Base-by-base conservation (phyloP, 2,888 invertebrate genomes). In the Pristionchus maxplancki region DNA sequence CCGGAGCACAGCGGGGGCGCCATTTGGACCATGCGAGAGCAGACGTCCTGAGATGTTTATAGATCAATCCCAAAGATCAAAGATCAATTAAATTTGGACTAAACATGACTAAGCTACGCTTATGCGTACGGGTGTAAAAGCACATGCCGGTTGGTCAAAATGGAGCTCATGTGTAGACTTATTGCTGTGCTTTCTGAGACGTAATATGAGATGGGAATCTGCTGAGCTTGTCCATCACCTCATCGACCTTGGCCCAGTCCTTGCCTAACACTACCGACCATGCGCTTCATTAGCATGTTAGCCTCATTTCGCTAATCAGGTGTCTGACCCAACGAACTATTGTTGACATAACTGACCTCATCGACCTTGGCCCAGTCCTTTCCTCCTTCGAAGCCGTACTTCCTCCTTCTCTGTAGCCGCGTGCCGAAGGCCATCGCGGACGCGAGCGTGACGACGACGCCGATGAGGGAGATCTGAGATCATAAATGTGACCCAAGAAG, bases 341-440 rank as follows among this genome's bases (percentile, higher is more conserved):
- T 50, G 1, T 50, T 8, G 13, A 9, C 50, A 17, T 1, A n/a
- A n/a, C 62, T 17, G 5, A 44, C 81, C 81, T 48, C 50, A n/a
- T 37, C 34, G 17, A 13, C 50, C 5, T 15, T 50, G 5, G 48
- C 50, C 50, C 82, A 31, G 28, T 34, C 28, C 48, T 9, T 5
- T n/a, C n/a, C 74, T 37, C 40, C 40, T 8, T 82, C 50, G 24
- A 50, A 17, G 5, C 8, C 50, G 50, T 82, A 82, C 31, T 82
- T 50, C 15, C 48, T 6, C 20, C 50, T 4, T 20, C 31, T 50
- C 82, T 82, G 50, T 15, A 82, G 50, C 15, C 50, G 34, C 28
- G 48, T 82, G 17, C 82, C 82, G 48, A 50, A 82, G 15, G 82
- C 82, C 48, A 82, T 28, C n/a, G 82, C 82, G 28, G 50, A 50